Base-by-base conservation (phyloP, 2,113 vertebrate genomes). In the Tychaedon coryphoeus region DNA sequence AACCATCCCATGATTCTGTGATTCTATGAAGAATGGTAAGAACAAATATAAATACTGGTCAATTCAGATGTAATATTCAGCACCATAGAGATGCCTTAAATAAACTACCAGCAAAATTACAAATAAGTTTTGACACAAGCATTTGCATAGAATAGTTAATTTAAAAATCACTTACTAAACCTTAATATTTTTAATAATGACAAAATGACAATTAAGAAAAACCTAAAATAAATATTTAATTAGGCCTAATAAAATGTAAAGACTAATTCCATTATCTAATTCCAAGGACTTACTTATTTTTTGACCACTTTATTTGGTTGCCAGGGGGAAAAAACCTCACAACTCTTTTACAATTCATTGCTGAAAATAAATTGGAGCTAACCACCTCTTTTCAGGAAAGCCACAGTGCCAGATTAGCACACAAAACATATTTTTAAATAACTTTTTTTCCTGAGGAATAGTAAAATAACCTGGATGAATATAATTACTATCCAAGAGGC, bases 191-290 rank as follows among this genome's bases (percentile, higher is more conserved):
- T 94, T 73, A 85, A 85, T 50, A 90, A 95, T 66, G 71, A 85
- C 38, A 97, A 96, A 78, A 88, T 76, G 40, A 89, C 73, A 75
- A n/a, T 77, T 87, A 72, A 92, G 70, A 95, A 93, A 89, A 8
- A 62, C 66, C 5, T 62, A 88, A 77, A 73, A 78, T 45, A 14
- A 89, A 86, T 84, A 80, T 75, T 91, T 87, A 81, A 81, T 79
- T 87, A 58, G 45, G 31, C 5, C 70, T 87, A 82, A 75, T 74
- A 57, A 91, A 86, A 91, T 42, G 8, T 26, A 40, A 87, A 78
- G 65, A 72, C 31, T 53, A 85, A 85, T 57, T 64, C 12, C 10
- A 85, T 15, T 36, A 86, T 84, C 12, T 67, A 78, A 48, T 78
- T 81, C 14, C 13, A 74, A 15, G 8, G 25, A 88, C 11, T 64